phyloP scores from a whole-genome alignment of 2,797 vertebrate species.

The Sebastes vulpes region DNA sequence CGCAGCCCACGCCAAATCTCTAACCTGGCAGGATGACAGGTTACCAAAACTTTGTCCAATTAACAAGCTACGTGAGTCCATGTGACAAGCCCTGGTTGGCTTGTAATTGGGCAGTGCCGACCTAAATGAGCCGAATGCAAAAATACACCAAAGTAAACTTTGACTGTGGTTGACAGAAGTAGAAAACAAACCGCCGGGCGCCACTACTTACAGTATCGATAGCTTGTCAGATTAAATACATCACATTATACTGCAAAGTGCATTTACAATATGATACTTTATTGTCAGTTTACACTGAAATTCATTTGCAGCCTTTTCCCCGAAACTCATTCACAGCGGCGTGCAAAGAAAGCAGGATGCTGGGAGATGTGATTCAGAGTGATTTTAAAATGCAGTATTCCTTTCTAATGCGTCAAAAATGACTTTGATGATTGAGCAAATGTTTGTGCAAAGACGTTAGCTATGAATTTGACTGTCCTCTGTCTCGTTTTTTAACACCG shows the following conservation, averaged over 20 bases:
- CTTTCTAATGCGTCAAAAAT: constrained; percentile 12
- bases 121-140: constrained; percentile 52
- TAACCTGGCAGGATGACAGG: constrained; percentile 62
- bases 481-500: background rate
- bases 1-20: constrained; percentile 15
- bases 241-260: constrained; percentile 45
- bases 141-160: constrained; percentile 39
- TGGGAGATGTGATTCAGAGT: background rate
- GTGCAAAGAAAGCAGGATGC: background rate
- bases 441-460: background rate
- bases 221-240: constrained; percentile 48
- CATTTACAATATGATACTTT: background rate
- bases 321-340: background rate
- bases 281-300: background rate
- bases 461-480: background rate
- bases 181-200: constrained; percentile 39
- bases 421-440: constrained; percentile 1
- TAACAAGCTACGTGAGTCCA: constrained; percentile 53
- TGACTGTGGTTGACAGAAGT: constrained; percentile 15
- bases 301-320: background rate
- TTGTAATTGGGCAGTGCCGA: constrained; percentile 58
- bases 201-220: constrained; percentile 36
- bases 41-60: constrained; percentile 63
- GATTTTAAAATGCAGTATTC: background rate
- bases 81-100: constrained; percentile 39